Conservation (phyloP, 2,113 vertebrate genomes). For the Holacanthus passer region DNA sequence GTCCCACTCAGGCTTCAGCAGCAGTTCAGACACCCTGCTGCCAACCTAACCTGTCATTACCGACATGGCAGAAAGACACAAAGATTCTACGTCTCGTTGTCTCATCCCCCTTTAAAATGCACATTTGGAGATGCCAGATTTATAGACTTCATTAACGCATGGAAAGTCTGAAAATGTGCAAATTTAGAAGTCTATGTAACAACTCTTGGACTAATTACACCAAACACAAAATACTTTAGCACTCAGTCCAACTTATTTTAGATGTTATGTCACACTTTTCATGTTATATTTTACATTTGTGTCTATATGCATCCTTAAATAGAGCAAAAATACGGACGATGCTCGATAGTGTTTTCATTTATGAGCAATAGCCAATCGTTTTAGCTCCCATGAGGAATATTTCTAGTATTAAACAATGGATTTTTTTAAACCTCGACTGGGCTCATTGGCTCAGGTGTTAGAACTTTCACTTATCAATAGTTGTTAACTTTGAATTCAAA, state of each 20-base stretch:
- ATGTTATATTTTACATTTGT: background rate
- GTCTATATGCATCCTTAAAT: background rate
- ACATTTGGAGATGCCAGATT: background rate
- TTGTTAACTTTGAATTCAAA: background rate
- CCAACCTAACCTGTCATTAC: slow-evolving; percentile 73
- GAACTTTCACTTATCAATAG: background rate
- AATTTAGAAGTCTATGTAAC: background rate
- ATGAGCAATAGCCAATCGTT: background rate
- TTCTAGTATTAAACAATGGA: background rate
- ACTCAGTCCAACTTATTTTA: no score
- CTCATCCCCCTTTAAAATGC: slow-evolving; percentile 14
- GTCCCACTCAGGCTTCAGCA: slow-evolving; percentile 55
- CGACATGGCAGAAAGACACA: slow-evolving; percentile 33
- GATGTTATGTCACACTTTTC: background rate
- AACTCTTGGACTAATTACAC: background rate
- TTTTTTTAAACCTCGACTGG: background rate
- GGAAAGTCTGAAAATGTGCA: background rate
- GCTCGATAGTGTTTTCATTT: background rate
- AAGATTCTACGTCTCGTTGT: slow-evolving; percentile 15
- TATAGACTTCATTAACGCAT: background rate
- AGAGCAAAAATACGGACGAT: background rate
- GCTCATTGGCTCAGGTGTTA: background rate
- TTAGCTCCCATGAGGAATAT: background rate
- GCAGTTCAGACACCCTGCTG: slow-evolving; percentile 59
- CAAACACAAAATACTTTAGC: background rate